Evolutionary conservation across 2,113 vertebrate genomes (phyloP).

Genomic region (Callochromis pleurospilus): DNA sequence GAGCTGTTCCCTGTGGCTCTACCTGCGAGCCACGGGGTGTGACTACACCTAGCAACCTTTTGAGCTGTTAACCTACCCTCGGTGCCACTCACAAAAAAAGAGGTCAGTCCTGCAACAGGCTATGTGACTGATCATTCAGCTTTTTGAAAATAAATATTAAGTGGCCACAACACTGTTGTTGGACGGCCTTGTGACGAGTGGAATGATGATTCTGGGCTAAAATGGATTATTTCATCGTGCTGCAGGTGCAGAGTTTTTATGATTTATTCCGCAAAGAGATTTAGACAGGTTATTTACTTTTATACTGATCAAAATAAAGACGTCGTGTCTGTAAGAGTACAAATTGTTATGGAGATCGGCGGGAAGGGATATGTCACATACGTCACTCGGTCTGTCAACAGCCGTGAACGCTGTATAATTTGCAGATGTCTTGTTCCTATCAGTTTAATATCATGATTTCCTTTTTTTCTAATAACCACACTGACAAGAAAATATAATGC

Average conservation of each 20-base stretch:
- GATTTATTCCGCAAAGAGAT: neutral
- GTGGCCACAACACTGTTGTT: neutral
- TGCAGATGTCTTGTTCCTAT: slow-evolving; percentile 37
- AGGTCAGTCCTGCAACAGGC: neutral
- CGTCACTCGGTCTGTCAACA: neutral
- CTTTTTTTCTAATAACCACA: slow-evolving; percentile 9
- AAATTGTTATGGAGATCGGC: slow-evolving; percentile 21
- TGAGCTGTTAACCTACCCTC: slow-evolving; percentile 22
- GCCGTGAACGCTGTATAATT: slow-evolving; percentile 24
- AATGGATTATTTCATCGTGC: neutral
- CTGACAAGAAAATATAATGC: slow-evolving; percentile 47
- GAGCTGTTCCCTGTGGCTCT: slow-evolving; percentile 4
- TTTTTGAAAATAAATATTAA: slow-evolving; percentile 6
- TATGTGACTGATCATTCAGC: neutral
- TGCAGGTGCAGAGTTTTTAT: neutral
- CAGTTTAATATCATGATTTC: slow-evolving; percentile 27
- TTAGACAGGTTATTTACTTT: slow-evolving; percentile 7
- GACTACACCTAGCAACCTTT: slow-evolving; percentile 18
- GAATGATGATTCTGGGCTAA: neutral
- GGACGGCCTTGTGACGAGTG: neutral
- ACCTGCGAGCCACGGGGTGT: neutral
- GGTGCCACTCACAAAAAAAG: slow-evolving; percentile 5
- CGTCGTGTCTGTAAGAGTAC: neutral
- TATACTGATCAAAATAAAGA: slow-evolving; percentile 10
- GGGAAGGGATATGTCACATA: slow-evolving; percentile 34